A percentile compares a stretch with the other conserved stretches of the same genome.
Evolutionary conservation across 2,797 vertebrate genomes (phyloP).

Genomic region (Cryptoblepharus egeriae): DNA sequence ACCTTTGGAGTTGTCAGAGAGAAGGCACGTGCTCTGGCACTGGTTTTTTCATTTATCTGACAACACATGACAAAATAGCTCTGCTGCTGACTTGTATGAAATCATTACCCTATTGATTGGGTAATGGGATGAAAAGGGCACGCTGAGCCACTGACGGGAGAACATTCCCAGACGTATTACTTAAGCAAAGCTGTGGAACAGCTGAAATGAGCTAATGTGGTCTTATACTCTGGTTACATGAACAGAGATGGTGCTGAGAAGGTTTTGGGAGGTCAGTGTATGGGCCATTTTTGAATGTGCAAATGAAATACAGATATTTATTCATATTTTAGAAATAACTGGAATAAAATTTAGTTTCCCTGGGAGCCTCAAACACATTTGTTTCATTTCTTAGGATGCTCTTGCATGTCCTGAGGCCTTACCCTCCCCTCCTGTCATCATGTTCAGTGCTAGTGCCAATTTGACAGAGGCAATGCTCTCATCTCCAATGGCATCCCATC

Average conservation of each 20-base stretch:
- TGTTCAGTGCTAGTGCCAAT: no score
- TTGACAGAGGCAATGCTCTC: no score
- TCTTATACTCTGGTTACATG: neutral
- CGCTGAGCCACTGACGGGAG: neutral
- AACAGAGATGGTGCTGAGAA: neutral
- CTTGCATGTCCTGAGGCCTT: neutral
- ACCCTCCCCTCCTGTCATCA: no score
- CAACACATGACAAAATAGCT: conserved; percentile 19
- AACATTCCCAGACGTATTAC: neutral
- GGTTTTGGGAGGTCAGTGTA: neutral
- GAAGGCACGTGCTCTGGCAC: neutral
- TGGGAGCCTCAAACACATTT: neutral
- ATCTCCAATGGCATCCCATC: no score
- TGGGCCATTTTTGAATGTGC: neutral
- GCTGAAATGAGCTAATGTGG: neutral
- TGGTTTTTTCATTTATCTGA: conserved; percentile 18
- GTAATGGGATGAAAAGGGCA: conserved; percentile 17
- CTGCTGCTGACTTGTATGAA: conserved; percentile 5
- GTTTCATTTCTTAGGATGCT: neutral
- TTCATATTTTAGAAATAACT: neutral
- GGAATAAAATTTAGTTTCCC: neutral
- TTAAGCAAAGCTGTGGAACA: neutral
- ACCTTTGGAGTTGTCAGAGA: conserved; percentile 12
- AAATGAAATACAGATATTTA: neutral
- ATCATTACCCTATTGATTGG: conserved; percentile 31